Evolutionary conservation across 2,888 invertebrate genomes (phyloP), one percentile per base, ranked within the genome.

Genomic region (Mesodorylaimus sp.): DNA sequence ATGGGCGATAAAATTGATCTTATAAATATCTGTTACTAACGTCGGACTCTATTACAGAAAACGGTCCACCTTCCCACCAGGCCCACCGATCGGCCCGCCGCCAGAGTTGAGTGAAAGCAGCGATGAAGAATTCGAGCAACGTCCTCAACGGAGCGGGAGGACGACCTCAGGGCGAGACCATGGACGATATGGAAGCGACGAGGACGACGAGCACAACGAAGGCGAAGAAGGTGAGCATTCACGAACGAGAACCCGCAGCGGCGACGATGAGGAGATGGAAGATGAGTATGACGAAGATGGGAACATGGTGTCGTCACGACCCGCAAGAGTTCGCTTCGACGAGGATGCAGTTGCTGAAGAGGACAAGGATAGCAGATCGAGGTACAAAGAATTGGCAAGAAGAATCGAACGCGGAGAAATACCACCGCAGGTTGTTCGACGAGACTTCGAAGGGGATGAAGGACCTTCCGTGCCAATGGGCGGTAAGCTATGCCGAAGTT

Each of bases 291-390:
- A 16, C 10, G 10, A 10, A 32, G 32, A 32, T 16, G 32, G 16
- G 10, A 32, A 32, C 10, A 16, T 10, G 10, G 32, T 10, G 10
- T 13, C 10, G 16, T 13, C 10, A 32, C 32, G 32, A 32, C 10
- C 32, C 10, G 10, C 32, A 16, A 32, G 16, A 32, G 32, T 32
- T 32, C 32, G 32, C 16, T 32, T 32, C 16, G 16, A 32, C 32
- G 39, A 47, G 5, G 47, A 47, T 27, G 47, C 23, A 2, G 46
- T 16, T 1, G 45, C 16, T 5, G 50, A 52, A 24, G 45, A 26
- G 3, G 52, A 52, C 32, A 52, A 52, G 37, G 52, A 52, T 42
- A 45, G 38, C 3, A 19, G 52, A 5, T 39, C 50, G 10, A 52
- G 47, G 43, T 52, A 50, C 50, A 52, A 52, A 38, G n/a, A 52